Evolutionary conservation across 2,888 invertebrate genomes (phyloP).

Genomic region (Cryptosula pallasiana): DNA sequence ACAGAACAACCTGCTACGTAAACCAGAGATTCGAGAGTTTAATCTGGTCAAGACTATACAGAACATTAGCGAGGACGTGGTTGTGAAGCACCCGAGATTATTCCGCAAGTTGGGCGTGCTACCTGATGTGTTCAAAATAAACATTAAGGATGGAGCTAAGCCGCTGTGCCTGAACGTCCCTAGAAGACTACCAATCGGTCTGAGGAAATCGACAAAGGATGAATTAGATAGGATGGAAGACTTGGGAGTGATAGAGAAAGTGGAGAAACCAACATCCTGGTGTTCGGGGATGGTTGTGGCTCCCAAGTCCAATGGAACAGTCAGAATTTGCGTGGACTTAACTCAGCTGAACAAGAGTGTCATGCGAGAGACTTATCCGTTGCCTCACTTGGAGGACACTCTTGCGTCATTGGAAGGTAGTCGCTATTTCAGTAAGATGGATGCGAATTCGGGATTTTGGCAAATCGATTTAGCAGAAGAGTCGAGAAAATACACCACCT

Average conservation of each 20-base stretch:
- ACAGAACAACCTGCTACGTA: too few species aligned
- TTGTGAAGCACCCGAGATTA: too few species aligned
- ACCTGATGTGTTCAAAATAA: not conserved
- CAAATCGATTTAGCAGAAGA: not conserved
- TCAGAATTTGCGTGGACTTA: slow-evolving; percentile 5
- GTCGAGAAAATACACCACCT: too few species aligned
- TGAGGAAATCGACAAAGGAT: not conserved
- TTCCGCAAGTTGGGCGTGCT: too few species aligned
- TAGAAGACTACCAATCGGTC: not conserved
- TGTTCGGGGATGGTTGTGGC: not conserved
- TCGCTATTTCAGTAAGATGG: not conserved
- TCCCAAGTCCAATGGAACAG: not conserved
- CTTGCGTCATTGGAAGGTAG: not conserved
- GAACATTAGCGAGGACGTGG: too few species aligned
- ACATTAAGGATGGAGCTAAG: not conserved
- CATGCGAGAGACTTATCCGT: not conserved
- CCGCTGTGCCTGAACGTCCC: not conserved
- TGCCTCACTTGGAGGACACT: not conserved
- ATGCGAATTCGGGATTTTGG: slow-evolving; percentile 13
- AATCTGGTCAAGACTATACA: too few species aligned
- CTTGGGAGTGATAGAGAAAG: not conserved
- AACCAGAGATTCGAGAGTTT: too few species aligned
- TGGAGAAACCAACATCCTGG: not conserved
- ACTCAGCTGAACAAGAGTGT: slow-evolving; percentile 8
- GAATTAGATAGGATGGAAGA: not conserved